Percentiles rank a stretch among this genome's conserved stretches.
These are phyloP conservation scores for Bradypus variegatus DNA, from an alignment of 2,797 vertebrate species.

Conservation along the genomic window DNA sequence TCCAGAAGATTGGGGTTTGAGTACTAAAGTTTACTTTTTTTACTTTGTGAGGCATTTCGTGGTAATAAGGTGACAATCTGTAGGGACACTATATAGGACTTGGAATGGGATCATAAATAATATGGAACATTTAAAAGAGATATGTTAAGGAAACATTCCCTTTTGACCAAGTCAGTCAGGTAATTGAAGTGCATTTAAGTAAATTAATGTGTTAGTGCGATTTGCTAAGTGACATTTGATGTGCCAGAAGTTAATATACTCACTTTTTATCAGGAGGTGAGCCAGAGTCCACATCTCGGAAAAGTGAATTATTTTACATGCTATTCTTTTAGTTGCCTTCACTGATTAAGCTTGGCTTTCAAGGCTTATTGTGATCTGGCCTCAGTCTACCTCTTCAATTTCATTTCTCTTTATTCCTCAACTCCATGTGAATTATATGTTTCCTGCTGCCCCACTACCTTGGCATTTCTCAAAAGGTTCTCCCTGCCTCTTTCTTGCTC, in stretches of 20 bases:
- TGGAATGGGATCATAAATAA: conserved; percentile 19
- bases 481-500: neutral
- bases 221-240: neutral
- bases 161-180: neutral
- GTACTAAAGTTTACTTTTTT: conserved; percentile 28
- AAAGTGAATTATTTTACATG: neutral
- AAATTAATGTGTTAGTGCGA: neutral
- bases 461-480: neutral
- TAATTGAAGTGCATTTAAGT: neutral
- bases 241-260: neutral
- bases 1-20: neutral
- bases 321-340: neutral
- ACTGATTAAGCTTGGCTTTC: neutral
- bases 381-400: neutral
- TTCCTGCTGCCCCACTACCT: neutral
- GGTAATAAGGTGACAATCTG: neutral
- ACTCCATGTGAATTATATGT: neutral
- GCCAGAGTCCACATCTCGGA: neutral
- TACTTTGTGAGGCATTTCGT: neutral
- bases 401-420: neutral
- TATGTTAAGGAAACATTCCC: neutral
- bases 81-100: neutral
- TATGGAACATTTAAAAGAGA: neutral
- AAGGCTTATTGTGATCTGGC: neutral
- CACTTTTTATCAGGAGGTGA: conserved; percentile 10